Conservation (phyloP, 2,888 invertebrate species). For the Lissocephala sabroskyi region DNA sequence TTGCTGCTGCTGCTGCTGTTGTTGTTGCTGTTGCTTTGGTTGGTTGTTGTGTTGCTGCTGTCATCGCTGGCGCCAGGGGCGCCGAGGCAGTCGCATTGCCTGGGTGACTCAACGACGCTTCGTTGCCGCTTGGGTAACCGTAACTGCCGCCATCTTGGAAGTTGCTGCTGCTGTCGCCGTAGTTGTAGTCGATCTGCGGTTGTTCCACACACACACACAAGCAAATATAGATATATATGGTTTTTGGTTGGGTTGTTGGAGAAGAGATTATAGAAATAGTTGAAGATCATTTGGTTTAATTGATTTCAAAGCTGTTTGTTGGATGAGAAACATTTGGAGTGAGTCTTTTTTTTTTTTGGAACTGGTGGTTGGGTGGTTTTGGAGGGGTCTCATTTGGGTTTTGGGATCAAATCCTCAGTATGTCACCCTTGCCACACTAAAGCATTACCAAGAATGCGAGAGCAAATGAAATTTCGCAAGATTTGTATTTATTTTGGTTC, state of each 20-base stretch:
- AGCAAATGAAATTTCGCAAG: too few species aligned
- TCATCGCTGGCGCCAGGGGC: slow-evolving; percentile 8
- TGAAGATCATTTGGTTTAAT: slow-evolving; percentile 1
- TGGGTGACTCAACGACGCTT: slow-evolving; percentile 24
- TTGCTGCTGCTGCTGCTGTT: slow-evolving; percentile 12
- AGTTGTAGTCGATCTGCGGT: slow-evolving; percentile 55
- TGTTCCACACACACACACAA: too few species aligned
- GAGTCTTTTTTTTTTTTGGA: too few species aligned
- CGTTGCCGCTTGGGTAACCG: slow-evolving; percentile 28
- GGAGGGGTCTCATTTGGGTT: too few species aligned
- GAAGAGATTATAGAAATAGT: not conserved
- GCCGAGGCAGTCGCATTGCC: slow-evolving; percentile 11
- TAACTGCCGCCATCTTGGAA: slow-evolving; percentile 29
- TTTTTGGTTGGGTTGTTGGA: slow-evolving; percentile 11
- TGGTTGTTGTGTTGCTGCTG: slow-evolving; percentile 18
- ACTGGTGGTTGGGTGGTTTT: too few species aligned
- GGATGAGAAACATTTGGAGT: not conserved
- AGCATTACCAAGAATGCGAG: too few species aligned
- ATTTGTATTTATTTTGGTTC: too few species aligned
- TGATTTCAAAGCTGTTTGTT: too few species aligned
- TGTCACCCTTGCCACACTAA: too few species aligned
- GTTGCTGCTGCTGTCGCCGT: slow-evolving; percentile 17
- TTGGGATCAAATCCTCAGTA: too few species aligned
- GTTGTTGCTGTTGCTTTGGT: slow-evolving; percentile 19
- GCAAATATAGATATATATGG: too few species aligned